phyloP scores from a whole-genome alignment of 1,140 invertebrate genomes.

The Brachionus plicatilis region DNA sequence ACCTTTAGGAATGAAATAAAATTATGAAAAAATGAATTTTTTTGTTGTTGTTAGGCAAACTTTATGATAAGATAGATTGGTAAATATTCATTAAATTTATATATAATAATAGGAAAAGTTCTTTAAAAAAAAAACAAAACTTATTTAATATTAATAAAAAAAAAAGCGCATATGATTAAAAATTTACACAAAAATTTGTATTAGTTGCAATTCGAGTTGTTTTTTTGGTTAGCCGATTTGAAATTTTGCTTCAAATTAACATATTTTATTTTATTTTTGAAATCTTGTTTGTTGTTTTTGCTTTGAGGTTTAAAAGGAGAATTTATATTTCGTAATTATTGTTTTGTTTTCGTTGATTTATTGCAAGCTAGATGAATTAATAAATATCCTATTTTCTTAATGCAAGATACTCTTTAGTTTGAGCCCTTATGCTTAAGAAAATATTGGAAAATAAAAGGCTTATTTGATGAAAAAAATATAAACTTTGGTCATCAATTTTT shows the following conservation, averaged over 20 bases:
- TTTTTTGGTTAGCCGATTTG: constrained; percentile 17
- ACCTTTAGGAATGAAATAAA: background rate
- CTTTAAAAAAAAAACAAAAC: background rate
- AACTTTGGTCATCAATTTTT: background rate
- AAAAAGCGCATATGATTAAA: background rate
- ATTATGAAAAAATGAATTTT: background rate
- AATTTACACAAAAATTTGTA: background rate
- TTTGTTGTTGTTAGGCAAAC: background rate
- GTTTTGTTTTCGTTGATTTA: constrained; percentile 6
- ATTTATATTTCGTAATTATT: background rate
- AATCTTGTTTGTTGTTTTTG: background rate
- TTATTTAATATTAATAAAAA: background rate
- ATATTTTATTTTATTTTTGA: constrained; percentile 22
- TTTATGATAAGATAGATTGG: background rate
- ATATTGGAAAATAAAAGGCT: background rate
- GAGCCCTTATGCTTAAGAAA: background rate
- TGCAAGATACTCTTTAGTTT: background rate
- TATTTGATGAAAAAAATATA: background rate
- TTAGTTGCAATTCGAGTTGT: constrained; percentile 1
- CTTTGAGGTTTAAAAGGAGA: background rate
- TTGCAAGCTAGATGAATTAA: background rate
- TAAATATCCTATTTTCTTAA: background rate
- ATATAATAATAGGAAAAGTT: background rate
- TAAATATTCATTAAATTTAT: background rate
- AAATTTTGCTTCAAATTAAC: constrained; percentile 23